These are phyloP conservation scores for Drosophila fungiperda DNA, from an alignment of 2,888 invertebrate species.

Conservation along the genomic window DNA sequence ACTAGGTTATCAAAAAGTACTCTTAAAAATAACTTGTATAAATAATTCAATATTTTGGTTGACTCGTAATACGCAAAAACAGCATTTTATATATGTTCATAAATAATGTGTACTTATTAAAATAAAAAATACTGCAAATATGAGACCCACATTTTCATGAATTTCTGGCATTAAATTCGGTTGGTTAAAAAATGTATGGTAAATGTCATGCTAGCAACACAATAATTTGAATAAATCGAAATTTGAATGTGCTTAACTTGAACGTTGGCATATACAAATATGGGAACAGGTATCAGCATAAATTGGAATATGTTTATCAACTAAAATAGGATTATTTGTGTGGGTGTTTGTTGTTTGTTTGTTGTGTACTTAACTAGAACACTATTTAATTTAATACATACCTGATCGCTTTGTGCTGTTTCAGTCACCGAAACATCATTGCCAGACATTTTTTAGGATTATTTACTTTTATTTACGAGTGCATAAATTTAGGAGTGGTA, in stretches of 20 bases:
- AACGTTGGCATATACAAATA: constrained; percentile 7
- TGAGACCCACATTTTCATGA: background rate
- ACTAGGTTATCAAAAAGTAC: constrained; percentile 25
- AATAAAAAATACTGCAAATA: constrained; percentile 19
- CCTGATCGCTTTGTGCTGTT: constrained; percentile 77
- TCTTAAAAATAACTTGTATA: constrained; percentile 47
- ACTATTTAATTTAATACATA: constrained; percentile 48
- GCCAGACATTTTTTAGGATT: constrained; percentile 60
- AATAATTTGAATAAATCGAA: constrained; percentile 23
- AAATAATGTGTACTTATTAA: constrained; percentile 55
- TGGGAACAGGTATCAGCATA: constrained; percentile 19
- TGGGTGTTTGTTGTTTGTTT: constrained; percentile 4
- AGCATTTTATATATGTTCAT: constrained; percentile 48
- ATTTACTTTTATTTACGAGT: constrained; percentile 29
- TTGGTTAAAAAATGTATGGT: constrained; percentile 6
- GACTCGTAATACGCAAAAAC: constrained; percentile 33
- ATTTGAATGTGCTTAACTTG: constrained; percentile 4
- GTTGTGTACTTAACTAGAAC: background rate
- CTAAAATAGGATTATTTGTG: background rate
- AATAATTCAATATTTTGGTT: constrained; percentile 48
- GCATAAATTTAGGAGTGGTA: constrained; percentile 44
- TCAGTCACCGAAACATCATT: constrained; percentile 73
- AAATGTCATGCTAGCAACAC: constrained; percentile 30
- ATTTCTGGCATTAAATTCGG: constrained; percentile 1
- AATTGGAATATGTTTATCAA: constrained; percentile 27